Evolutionary conservation across 2,888 invertebrate species (phyloP), one percentile per base, ranked within the genome.

Genomic region (Leucania comma): DNA sequence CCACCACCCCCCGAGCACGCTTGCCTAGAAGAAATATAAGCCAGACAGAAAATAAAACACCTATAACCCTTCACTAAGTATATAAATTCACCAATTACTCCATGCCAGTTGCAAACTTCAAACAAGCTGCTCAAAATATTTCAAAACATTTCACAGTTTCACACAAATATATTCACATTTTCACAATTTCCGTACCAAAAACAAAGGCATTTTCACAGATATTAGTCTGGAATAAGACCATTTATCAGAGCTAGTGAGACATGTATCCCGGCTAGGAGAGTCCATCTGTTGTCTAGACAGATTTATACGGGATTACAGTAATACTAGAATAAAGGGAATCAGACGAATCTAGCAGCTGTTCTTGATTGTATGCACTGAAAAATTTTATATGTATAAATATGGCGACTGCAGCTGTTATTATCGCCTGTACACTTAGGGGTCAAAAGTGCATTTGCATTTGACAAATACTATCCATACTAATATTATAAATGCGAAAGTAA

Each of bases 281-380:
- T 68, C 57, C 80, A 80, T 84, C 75, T 82, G 82, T 77, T 75
- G 83, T 84, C 83, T 84, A 70, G 66, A 66, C 75, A n/a, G 12
- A 22, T 56, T 3, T n/a, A 56, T 77, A 77, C 82, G 59, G 62
- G 60, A 79, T 81, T 73, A 77, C 48, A 68, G 65, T 63, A 68
- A 71, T 71, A 60, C 69, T 48, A 53, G 48, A 71, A 64, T 66
- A 68, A 72, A 75, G 48, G 51, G 53, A 54, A 24, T 60, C 72
- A 57, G 63, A 75, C 50, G 42, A 69, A 82, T 68, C 38, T 58
- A 57, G 29, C 61, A 51, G 24, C 24, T 24, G 14, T 56, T 50
- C 54, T 63, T 71, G 24, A 54, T 48, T 42, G 22, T 53, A 48
- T 56, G 5, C 10, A 46, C 22, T 24, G 38, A 63, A 62, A 51